phyloP scores from a whole-genome alignment of 2,888 invertebrate species.

The Coelinius sp. region DNA sequence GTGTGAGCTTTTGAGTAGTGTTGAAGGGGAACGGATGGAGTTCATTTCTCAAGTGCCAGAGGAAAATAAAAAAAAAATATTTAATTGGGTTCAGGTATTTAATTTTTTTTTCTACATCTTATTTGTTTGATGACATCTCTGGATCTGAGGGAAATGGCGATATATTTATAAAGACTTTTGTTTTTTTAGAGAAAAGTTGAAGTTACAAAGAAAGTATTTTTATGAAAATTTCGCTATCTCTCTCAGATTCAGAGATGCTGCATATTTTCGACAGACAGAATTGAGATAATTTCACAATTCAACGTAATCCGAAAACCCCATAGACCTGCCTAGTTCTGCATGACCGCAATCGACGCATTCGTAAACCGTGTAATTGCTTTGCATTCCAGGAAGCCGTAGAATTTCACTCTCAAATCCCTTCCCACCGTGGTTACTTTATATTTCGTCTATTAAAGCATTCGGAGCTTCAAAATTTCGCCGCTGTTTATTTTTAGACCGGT shows the following conservation, averaged over 20 bases:
- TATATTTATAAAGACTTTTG: no score
- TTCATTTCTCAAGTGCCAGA: no score
- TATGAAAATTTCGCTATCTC: no score
- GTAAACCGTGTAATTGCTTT: constrained; percentile 7
- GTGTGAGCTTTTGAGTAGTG: background rate
- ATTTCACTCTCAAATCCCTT: background rate
- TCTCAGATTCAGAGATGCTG: no score
- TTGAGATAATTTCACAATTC: background rate
- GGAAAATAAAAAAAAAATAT: no score
- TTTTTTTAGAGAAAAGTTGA: no score
- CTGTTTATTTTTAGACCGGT: background rate
- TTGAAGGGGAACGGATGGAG: background rate
- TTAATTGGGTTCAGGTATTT: no score
- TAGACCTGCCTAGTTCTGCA: background rate
- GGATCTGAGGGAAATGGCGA: no score
- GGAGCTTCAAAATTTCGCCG: background rate
- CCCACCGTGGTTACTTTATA: background rate
- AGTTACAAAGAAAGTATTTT: no score
- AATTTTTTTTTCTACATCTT: no score
- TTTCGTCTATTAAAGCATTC: background rate
- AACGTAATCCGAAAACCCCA: background rate
- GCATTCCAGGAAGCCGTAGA: constrained; percentile 4
- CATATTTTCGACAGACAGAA: background rate
- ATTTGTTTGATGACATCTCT: no score
- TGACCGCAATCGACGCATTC: background rate